A percentile compares a stretch with the other conserved stretches of the same genome.
Evolutionary conservation across 1,140 invertebrate species (phyloP).

Genomic region (Sarcophaga bullata): DNA sequence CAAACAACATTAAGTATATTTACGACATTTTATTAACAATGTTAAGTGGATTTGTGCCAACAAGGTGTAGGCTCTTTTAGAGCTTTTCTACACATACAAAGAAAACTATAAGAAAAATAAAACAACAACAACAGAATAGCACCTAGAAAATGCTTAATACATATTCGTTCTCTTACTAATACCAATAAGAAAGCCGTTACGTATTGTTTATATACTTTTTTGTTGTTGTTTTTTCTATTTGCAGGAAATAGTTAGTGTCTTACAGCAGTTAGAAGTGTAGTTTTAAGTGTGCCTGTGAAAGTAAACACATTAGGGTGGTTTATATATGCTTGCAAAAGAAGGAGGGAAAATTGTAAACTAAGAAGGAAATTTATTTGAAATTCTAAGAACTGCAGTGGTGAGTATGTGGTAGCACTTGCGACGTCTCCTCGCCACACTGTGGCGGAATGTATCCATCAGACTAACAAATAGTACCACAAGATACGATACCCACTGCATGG

Average conservation of each 20-base stretch:
- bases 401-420: no score
- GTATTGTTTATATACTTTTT: no score
- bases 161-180: neutral
- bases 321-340: no score
- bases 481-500: no score
- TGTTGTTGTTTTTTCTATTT: neutral
- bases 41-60: constrained; percentile 3
- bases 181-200: neutral
- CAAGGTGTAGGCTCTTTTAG: neutral
- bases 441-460: no score
- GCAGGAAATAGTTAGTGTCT: constrained; percentile 14
- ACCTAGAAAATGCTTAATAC: neutral
- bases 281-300: no score
- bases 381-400: no score
- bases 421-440: no score
- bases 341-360: no score
- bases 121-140: neutral
- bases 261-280: neutral
- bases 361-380: no score
- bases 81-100: neutral
- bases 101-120: neutral
- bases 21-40: constrained; percentile 15
- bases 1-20: constrained; percentile 15
- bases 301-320: no score
- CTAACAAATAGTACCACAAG: no score